Evolutionary conservation across 2,888 invertebrate species (phyloP).

Genomic region (Notodonta dromedarius): DNA sequence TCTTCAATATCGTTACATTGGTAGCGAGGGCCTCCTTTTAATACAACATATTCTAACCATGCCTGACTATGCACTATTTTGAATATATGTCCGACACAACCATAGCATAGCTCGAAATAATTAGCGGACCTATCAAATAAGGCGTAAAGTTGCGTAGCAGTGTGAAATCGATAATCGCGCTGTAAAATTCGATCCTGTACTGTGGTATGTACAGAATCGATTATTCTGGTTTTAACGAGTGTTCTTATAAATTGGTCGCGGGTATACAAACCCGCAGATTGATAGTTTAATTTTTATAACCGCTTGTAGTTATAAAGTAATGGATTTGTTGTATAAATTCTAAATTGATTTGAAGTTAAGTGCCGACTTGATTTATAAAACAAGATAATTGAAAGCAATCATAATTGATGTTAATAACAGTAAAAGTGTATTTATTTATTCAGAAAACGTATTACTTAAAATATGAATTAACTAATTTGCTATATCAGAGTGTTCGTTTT

Average conservation of each 20-base stretch:
- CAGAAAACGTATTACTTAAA: background rate
- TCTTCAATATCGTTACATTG: background rate
- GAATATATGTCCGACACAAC: slow-evolving; percentile 18
- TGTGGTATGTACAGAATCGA: slow-evolving; percentile 28
- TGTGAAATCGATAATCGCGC: slow-evolving; percentile 62
- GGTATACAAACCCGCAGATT: slow-evolving; percentile 11
- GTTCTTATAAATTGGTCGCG: slow-evolving; percentile 20
- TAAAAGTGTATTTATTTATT: too few relatives aligned
- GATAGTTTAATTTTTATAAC: slow-evolving; percentile 20
- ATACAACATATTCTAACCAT: slow-evolving; percentile 5
- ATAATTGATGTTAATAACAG: too few relatives aligned
- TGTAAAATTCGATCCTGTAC: slow-evolving; percentile 48
- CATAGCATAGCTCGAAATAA: slow-evolving; percentile 45
- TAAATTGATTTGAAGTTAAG: background rate
- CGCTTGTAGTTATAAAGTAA: slow-evolving; percentile 4
- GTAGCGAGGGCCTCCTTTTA: background rate
- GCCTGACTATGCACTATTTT: slow-evolving; percentile 7
- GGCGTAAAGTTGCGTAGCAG: slow-evolving; percentile 55
- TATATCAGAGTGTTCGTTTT: slow-evolving; percentile 11
- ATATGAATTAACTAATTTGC: background rate
- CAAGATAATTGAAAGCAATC: too few relatives aligned
- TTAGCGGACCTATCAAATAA: slow-evolving; percentile 67
- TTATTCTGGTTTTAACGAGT: slow-evolving; percentile 32
- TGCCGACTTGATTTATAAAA: background rate
- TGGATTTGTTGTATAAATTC: background rate